phyloP scores from a whole-genome alignment of 1,140 invertebrate species.

The Calephelis virginiensis region DNA sequence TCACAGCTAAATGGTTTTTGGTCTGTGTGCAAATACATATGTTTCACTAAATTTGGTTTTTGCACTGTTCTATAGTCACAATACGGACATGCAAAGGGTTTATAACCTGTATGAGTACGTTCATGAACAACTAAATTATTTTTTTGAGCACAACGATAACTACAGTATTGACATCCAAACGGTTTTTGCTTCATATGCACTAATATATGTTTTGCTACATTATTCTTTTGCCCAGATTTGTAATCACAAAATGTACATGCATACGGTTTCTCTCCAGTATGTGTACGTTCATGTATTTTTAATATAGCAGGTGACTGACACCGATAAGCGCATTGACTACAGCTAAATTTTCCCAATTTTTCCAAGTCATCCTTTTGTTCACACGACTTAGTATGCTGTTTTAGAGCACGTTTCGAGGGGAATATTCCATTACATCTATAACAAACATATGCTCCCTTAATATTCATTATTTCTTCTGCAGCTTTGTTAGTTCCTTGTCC shows the following conservation, averaged over 20 bases:
- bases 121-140: conserved; percentile 79
- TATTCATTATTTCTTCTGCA: conserved; percentile 51
- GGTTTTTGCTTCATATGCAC: conserved; percentile 88
- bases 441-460: conserved; percentile 64
- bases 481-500: conserved; percentile 47
- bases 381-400: conserved; percentile 60
- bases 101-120: conserved; percentile 81
- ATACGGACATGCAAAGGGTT: conserved; percentile 81
- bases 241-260: conserved; percentile 84
- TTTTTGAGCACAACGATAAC: conserved; percentile 84
- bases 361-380: conserved; percentile 48
- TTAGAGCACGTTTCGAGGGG: conserved; percentile 57
- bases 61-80: conserved; percentile 80
- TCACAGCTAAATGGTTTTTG: conserved; percentile 83
- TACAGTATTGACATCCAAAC: conserved; percentile 85
- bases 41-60: conserved; percentile 81
- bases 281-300: conserved; percentile 83
- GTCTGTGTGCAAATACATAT: conserved; percentile 82
- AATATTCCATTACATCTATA: conserved; percentile 62
- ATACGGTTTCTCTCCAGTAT: conserved; percentile 81
- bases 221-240: conserved; percentile 88
- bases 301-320: conserved; percentile 80
- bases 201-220: conserved; percentile 86
- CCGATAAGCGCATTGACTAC: conserved; percentile 65
- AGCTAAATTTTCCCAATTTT: conserved; percentile 64